Evolutionary conservation across 2,888 invertebrate genomes (phyloP), one percentile per base, ranked within the genome.

Genomic region (Microctonus aethiopoides): DNA sequence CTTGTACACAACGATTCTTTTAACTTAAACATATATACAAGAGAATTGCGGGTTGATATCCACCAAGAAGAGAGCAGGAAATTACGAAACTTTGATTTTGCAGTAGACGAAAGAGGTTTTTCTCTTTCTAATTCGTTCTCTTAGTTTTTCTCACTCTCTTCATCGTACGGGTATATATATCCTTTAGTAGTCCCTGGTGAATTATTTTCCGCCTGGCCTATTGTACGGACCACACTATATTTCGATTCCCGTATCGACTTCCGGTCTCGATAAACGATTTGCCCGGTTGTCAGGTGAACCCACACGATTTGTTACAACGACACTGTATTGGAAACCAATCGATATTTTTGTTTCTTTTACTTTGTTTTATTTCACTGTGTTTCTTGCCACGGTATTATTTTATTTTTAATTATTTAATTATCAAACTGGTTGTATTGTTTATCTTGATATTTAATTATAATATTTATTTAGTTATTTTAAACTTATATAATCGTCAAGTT

Each of bases 1-100:
- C 26, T 13, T 16, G 57, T 34, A 32, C 57, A 20, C 57, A 34
- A 57, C 57, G 34, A n/a, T 57, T 29, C 24, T 56, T 34, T 32
- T 7, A 16, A 57, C 34, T 20, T 29, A 16, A 57, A 57, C 32
- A 54, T 54, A 51, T 51, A 60, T 13, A 41, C 56, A 59, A 51
- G 52, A 41, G 64, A 72, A 52, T 59, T 65, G 72, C 68, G 69
- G 61, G 72, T 29, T 61, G 63, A 57, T 64, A 72, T 63, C 34
- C 41, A 52, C 68, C 67, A 70, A 70, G 74, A n/a, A n/a, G 74
- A 74, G 74, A 74, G 72, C 76, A 77, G 79, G 79, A 79, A 79
- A 79, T 78, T 76, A 74, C 75, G 74, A 78, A 79, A 76, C 74
- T 77, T 75, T 72, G 76, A 75, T 75, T 78, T 72, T n/a, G n/a